phyloP scores from a whole-genome alignment of 2,113 vertebrate genomes.

The Vireo altiloquus region DNA sequence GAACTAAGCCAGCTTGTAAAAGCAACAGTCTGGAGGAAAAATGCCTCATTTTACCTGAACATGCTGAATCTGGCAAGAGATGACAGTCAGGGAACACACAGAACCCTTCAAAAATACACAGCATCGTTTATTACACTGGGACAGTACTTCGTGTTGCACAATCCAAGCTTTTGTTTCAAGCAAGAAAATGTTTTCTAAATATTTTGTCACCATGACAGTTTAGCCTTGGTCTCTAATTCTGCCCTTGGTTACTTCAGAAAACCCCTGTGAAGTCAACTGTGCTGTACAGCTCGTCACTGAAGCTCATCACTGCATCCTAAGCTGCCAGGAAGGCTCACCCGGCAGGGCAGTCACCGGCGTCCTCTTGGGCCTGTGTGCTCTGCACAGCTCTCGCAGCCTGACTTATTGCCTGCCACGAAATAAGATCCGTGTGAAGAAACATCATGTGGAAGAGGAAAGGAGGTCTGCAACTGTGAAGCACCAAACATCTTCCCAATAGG shows the following conservation, averaged over 20 bases:
- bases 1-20: not conserved
- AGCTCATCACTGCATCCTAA: rapidly evolving
- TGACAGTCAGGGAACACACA: not conserved
- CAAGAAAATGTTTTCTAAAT: slow-evolving; percentile 65
- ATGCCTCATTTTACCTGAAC: slow-evolving; percentile 17
- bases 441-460: not conserved
- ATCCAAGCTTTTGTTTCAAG: slow-evolving; percentile 57
- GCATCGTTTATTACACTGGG: slow-evolving; percentile 26
- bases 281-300: rapidly evolving
- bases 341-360: rapidly evolving
- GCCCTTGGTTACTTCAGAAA: slow-evolving; percentile 23
- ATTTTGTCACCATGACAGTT: slow-evolving; percentile 68
- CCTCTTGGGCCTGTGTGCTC: not conserved
- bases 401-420: not conserved
- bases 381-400: not conserved
- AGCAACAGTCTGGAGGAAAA: not conserved
- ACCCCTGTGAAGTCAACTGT: not conserved
- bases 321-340: not conserved
- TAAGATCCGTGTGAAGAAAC: not conserved
- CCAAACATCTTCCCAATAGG: not conserved
- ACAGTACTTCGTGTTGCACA: slow-evolving; percentile 22
- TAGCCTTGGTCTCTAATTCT: slow-evolving; percentile 21
- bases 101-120: slow-evolving; percentile 38
- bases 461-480: not conserved
- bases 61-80: not conserved